phyloP scores from a whole-genome alignment of 2,113 vertebrate species.

The Pleuronectes platessa region DNA sequence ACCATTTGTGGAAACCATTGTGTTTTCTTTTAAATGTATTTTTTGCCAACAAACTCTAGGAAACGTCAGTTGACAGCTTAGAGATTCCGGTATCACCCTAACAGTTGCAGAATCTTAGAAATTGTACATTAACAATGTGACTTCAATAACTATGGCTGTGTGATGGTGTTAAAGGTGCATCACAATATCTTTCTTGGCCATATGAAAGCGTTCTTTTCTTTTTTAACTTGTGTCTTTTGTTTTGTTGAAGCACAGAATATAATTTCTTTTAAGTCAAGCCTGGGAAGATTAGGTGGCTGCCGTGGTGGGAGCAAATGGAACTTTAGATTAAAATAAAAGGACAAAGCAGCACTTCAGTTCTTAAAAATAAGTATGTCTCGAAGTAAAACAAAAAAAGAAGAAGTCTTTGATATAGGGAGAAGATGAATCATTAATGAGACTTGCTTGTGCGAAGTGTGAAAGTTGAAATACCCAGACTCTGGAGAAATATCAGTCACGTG shows the following conservation, averaged over 20 bases:
- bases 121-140: conserved; percentile 1
- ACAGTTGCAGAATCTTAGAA: not conserved
- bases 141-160: not conserved
- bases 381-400: conserved; percentile 7
- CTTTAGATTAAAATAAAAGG: conserved; percentile 50
- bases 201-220: conserved; percentile 7
- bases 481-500: conserved; percentile 11
- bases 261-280: conserved; percentile 23
- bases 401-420: conserved; percentile 22
- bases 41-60: not conserved
- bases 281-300: conserved; percentile 29
- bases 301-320: conserved; percentile 27
- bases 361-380: conserved; percentile 55
- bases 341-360: conserved; percentile 41
- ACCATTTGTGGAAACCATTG: not conserved
- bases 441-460: conserved; percentile 14
- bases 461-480: conserved; percentile 9
- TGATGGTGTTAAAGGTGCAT: conserved; percentile 5
- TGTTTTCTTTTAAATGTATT: not conserved
- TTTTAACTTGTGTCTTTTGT: conserved; percentile 30
- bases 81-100: not conserved
- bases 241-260: conserved; percentile 24
- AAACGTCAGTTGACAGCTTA: not conserved
- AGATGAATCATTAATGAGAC: conserved; percentile 40
- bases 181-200: conserved; percentile 12